These are phyloP conservation scores for Coelopa frigida DNA, from an alignment of 1,140 invertebrate genomes.

Conservation along the genomic window DNA sequence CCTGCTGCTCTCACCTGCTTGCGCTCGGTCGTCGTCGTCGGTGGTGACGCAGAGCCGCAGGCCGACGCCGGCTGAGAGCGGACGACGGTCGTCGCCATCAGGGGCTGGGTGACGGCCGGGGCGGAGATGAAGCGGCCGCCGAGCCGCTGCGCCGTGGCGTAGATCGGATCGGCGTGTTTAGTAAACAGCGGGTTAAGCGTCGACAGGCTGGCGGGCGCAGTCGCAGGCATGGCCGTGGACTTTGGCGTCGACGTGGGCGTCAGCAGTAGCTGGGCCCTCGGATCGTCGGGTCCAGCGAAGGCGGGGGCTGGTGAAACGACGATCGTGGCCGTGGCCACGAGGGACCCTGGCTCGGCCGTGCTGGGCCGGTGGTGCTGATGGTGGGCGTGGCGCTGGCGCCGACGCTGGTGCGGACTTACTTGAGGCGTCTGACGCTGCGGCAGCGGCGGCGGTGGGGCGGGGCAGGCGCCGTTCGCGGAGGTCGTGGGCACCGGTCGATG, in stretches of 20 bases:
- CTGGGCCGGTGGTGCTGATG: slow-evolving; percentile 13
- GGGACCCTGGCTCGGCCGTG: slow-evolving; percentile 1
- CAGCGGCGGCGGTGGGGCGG: slow-evolving; percentile 21
- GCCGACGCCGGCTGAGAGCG: no score
- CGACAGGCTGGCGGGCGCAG: slow-evolving; percentile 7
- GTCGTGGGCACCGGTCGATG: slow-evolving; percentile 17
- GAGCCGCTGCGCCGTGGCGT: slow-evolving; percentile 41
- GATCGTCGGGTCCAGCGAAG: no score
- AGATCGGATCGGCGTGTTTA: slow-evolving; percentile 29
- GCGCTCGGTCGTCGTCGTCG: no score
- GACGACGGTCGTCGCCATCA: slow-evolving; percentile 33
- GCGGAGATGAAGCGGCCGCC: slow-evolving; percentile 28
- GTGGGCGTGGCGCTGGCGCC: slow-evolving; percentile 10
- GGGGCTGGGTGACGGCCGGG: slow-evolving; percentile 28
- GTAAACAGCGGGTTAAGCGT: slow-evolving; percentile 11
- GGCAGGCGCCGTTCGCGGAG: no score
- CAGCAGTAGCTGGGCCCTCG: neutral
- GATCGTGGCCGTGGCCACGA: neutral
- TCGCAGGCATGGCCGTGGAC: neutral
- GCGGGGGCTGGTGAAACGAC: no score
- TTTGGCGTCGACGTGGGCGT: neutral
- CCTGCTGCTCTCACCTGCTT: no score
- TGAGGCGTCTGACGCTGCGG: slow-evolving; percentile 12
- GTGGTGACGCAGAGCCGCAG: no score
- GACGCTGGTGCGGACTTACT: slow-evolving; percentile 34